Percentiles rank a stretch among this genome's conserved stretches.
These are phyloP conservation scores for Apis laboriosa DNA, from an alignment of 1,140 invertebrate species.

Conservation along the genomic window DNA sequence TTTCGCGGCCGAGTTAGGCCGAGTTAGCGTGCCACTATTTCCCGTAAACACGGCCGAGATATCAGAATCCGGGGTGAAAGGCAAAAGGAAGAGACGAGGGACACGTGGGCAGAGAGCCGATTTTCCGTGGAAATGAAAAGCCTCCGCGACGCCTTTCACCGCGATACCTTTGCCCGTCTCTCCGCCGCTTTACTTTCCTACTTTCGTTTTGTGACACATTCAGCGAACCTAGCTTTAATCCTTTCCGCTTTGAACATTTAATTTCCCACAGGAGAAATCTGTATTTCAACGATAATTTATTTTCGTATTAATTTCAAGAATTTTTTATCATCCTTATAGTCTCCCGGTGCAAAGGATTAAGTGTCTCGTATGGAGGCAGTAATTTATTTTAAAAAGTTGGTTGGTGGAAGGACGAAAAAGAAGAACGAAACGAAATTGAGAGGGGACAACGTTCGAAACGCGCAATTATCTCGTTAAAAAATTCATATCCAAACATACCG, in stretches of 20 bases:
- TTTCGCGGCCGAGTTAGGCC: constrained; percentile 48
- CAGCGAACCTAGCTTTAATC: no score
- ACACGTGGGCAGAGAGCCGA: not conserved
- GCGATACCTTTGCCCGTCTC: constrained; percentile 17
- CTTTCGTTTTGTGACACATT: constrained; percentile 38
- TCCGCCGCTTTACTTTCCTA: constrained; percentile 33
- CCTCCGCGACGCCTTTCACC: constrained; percentile 39
- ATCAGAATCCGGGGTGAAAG: constrained; percentile 66
- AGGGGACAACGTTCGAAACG: no score
- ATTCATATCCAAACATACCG: constrained; percentile 44
- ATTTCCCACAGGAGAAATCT: no score
- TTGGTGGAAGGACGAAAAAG: no score
- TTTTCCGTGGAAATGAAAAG: constrained; percentile 52
- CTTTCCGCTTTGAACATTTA: no score
- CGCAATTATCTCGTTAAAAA: constrained; percentile 37
- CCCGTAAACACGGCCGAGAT: constrained; percentile 41
- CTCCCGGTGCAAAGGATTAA: no score
- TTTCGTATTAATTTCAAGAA: no score
- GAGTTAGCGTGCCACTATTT: constrained; percentile 46
- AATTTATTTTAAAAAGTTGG: no score
- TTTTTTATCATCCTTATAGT: no score
- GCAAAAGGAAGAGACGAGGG: constrained; percentile 58
- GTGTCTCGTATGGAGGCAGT: no score
- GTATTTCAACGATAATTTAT: no score
- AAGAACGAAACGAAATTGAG: no score